phyloP scores from a whole-genome alignment of 2,888 invertebrate species.

The Notodonta ziczac region DNA sequence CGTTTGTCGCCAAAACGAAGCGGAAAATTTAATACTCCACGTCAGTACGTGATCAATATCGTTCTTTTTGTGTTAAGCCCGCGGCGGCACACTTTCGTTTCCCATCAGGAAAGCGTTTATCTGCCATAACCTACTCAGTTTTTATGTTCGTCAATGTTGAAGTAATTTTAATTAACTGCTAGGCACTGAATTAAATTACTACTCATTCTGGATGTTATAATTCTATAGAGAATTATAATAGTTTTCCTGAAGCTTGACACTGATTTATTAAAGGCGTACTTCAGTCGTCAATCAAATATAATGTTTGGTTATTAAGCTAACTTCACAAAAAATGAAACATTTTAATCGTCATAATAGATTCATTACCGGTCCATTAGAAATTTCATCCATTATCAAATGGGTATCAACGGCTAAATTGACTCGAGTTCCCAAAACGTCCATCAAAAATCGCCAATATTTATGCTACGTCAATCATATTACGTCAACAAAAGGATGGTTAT shows the following conservation, averaged over 20 bases:
- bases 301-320: slow-evolving; percentile 45
- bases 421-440: slow-evolving; percentile 36
- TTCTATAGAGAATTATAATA: slow-evolving; percentile 40
- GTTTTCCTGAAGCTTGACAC: slow-evolving; percentile 43
- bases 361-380: slow-evolving; percentile 36
- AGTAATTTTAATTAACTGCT: slow-evolving; percentile 61
- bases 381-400: slow-evolving; percentile 26
- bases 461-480: slow-evolving; percentile 17
- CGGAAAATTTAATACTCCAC: slow-evolving; percentile 78
- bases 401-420: slow-evolving; percentile 20
- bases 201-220: slow-evolving; percentile 38
- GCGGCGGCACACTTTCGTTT: slow-evolving; percentile 72
- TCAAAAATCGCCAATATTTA: slow-evolving; percentile 24
- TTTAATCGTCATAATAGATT: slow-evolving; percentile 27
- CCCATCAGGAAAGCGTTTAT: slow-evolving; percentile 54
- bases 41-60: slow-evolving; percentile 76
- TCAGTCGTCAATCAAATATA: slow-evolving; percentile 52
- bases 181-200: slow-evolving; percentile 48
- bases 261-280: slow-evolving; percentile 42
- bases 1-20: slow-evolving; percentile 77
- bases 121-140: slow-evolving; percentile 48
- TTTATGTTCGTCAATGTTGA: slow-evolving; percentile 44
- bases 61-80: slow-evolving; percentile 63
- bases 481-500: slow-evolving; percentile 17
- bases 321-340: slow-evolving; percentile 27